Base-by-base conservation (phyloP, 2,888 invertebrate species). In the Diarsia dahlii region DNA sequence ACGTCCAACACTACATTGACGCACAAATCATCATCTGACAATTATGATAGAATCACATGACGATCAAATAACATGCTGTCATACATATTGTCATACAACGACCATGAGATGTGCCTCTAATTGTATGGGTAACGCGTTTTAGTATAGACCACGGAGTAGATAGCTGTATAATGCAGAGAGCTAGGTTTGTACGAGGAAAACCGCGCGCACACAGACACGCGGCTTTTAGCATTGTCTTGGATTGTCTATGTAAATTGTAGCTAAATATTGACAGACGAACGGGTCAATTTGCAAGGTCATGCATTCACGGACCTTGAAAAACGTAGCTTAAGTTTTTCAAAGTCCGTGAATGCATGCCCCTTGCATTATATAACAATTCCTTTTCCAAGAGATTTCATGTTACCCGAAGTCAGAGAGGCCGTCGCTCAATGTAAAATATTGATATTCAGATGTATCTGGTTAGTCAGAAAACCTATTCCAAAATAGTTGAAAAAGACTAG, bases 61-160 rank as follows among this genome's bases (percentile, higher is more conserved):
- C 60, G 46, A 18, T 65, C 50, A 48, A 78, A 78, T 78, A 65
- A 72, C 68, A 72, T 83, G 69, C 48, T 46, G 39, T 83, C 60
- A 67, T 71, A 72, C 64, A 65, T 73, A 65, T 45, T 46, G 39
- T 83, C 64, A 71, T 71, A 72, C 58, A 65, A 4, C 56, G 84
- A 34, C 83, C 83, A 62, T 80, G 82, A 80, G 52, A 60, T 67
- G 23, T 63, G 39, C 23, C 46, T 67, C 46, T 77, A 82, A 82
- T 83, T 78, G n/a, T 83, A 72, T 60, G 65, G 66, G 39, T 20
- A 56, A 70, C 46, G 39, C 58, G 39, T 50, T 80, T 67, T 60
- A 73, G 60, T 77, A 50, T 8, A 64, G 23, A 15, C 18, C 50
- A 65, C 34, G n/a, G 46, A 65, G 13, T 23, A 28, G 4, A 46